These are phyloP conservation scores for Gavia stellata DNA, from an alignment of 2,113 vertebrate species.

Conservation along the genomic window DNA sequence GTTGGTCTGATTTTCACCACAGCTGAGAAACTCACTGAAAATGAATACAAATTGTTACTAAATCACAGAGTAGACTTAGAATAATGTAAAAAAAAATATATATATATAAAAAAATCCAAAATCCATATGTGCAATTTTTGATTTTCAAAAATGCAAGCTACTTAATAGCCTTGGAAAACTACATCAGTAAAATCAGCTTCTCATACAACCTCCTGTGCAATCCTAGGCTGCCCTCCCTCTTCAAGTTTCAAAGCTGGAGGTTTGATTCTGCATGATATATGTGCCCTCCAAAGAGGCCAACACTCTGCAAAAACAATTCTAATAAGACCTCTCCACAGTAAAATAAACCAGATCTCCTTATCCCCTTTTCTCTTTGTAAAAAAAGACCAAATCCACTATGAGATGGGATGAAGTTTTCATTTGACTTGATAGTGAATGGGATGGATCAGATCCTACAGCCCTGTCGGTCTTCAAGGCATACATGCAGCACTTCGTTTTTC, in stretches of 20 bases:
- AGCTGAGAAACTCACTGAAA: background rate
- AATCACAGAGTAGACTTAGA: background rate
- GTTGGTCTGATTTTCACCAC: background rate
- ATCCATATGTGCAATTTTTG: rapidly evolving
- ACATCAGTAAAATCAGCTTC: background rate
- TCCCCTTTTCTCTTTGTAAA: background rate
- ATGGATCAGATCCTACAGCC: background rate
- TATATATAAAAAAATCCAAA: background rate
- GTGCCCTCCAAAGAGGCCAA: background rate
- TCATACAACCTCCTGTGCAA: background rate
- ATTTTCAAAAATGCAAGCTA: background rate
- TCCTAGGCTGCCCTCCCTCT: background rate
- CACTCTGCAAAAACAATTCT: background rate
- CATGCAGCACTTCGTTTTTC: background rate
- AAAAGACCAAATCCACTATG: background rate
- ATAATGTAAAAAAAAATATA: background rate
- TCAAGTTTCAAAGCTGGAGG: background rate
- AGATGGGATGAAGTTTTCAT: background rate
- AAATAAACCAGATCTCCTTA: background rate
- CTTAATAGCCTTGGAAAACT: background rate
- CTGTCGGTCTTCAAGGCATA: background rate
- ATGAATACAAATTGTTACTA: background rate
- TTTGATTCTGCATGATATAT: background rate
- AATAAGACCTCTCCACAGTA: background rate
- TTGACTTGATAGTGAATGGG: background rate